Base-by-base conservation (phyloP, 2,888 invertebrate genomes). In the Pheosia tremula region DNA sequence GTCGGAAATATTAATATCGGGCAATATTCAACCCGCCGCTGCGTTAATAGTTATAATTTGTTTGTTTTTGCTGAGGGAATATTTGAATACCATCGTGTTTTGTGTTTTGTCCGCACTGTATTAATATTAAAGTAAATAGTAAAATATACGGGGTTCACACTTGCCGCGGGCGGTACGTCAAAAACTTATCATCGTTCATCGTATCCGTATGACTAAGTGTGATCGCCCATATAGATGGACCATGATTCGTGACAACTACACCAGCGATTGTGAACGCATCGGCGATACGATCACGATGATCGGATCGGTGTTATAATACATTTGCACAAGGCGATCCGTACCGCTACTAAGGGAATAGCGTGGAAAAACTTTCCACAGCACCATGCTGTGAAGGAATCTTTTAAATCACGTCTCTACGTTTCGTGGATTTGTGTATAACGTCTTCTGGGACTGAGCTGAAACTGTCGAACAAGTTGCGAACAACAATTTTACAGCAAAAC, bases 1-100 rank as follows among this genome's bases (percentile, higher is more conserved):
- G 80, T 80, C 81, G 84, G 89, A 88, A 90, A 89, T 90, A 93
- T 91, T 93, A 92, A 93, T 93, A 92, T 89, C 87, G 85, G 85
- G 76, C 83, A 83, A 85, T 83, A 88, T 89, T 86, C 80, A 84
- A 85, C 81, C 79, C 81, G 80, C 9, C 81, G 80, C 36, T 73
- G 79, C 83, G 80, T 82, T 90, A 88, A 89, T 89, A 85, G 85
- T 86, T 85, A 83, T 87, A 85, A 89, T 88, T 85, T 86, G 86
- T 88, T 90, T 89, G 86, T 86, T 84, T 85, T 78, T 73, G 67
- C 71, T 60, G 57, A 62, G 66, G 66, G 67, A 72, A 73, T 62
- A 56, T 61, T 66, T 50, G 2, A 8, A 24, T 24, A 50, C 24
- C 11, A 47, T n/a, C 11, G 11, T n/a, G 47, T 47, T 47, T 47